Evolutionary conservation across 2,888 invertebrate genomes (phyloP).

Genomic region (Podabrus alpinus): DNA sequence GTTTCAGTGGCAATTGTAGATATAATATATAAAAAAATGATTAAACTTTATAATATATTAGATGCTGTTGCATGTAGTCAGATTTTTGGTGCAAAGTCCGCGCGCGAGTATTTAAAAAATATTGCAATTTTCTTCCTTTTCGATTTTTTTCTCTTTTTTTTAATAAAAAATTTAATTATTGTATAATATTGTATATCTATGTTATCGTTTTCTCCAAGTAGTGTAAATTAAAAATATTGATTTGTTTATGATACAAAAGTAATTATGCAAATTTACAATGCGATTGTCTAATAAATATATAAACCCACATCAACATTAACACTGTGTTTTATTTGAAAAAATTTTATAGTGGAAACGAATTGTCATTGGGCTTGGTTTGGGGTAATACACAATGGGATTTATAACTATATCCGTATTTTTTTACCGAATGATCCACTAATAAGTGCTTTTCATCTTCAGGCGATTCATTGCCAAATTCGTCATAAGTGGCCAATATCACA

Average conservation of each 20-base stretch:
- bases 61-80: slow-evolving; percentile 30
- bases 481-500: no score
- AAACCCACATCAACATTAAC: slow-evolving; percentile 16
- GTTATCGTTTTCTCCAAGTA: slow-evolving; percentile 25
- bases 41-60: slow-evolving; percentile 26
- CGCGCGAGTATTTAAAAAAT: background rate
- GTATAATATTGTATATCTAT: slow-evolving; percentile 19
- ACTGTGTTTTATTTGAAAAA: slow-evolving; percentile 19
- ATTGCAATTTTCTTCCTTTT: background rate
- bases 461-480: no score
- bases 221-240: slow-evolving; percentile 14
- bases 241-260: slow-evolving; percentile 20
- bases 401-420: no score
- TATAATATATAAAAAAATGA: slow-evolving; percentile 32
- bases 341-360: background rate
- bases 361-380: no score
- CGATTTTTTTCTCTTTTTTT: background rate
- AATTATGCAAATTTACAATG: slow-evolving; percentile 22
- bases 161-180: background rate
- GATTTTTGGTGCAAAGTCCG: slow-evolving; percentile 24
- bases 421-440: no score
- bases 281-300: slow-evolving; percentile 29
- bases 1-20: slow-evolving; percentile 35
- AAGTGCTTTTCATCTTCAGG: no score
- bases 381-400: no score